Conservation (phyloP, 2,797 vertebrate species). For the Urophycis tenuis region DNA sequence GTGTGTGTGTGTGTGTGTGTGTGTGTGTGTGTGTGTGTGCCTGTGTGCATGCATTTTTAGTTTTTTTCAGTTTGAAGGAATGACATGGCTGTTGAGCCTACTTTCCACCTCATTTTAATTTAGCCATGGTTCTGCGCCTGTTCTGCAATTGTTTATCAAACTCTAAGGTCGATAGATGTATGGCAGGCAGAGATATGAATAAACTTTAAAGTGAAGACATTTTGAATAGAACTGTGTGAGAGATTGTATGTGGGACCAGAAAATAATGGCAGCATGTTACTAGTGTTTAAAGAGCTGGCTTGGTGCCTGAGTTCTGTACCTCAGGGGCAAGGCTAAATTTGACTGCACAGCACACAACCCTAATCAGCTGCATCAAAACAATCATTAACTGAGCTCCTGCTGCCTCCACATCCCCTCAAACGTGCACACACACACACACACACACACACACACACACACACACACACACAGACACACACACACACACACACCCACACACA, state of each 20-base stretch:
- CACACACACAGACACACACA: conserved; percentile 25
- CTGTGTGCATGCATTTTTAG: not conserved
- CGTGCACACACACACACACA: conserved; percentile 30
- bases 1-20: conserved; percentile 4
- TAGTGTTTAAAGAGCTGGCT: conserved; percentile 28
- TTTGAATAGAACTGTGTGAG: not conserved
- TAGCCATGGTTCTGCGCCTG: not conserved
- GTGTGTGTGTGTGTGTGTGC: not conserved
- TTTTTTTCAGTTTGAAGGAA: too few species aligned
- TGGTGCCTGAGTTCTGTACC: conserved; percentile 44
- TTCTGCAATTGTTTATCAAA: not conserved
- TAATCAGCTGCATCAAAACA: conserved; percentile 71
- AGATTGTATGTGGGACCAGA: not conserved
- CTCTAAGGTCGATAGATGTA: not conserved
- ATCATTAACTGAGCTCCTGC: conserved; percentile 66
- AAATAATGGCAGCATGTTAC: not conserved
- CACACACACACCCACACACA: conserved; percentile 2
- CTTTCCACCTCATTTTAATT: not conserved
- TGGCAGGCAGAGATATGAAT: not conserved
- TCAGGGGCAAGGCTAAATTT: conserved; percentile 48
- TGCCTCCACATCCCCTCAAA: conserved; percentile 20
- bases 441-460: conserved; percentile 28
- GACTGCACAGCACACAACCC: conserved; percentile 53
- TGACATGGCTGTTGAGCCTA: not conserved
- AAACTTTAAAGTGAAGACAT: not conserved